Evolutionary conservation across 2,888 invertebrate genomes (phyloP), one percentile per base, ranked within the genome.

Genomic region (Aplocera efformata): DNA sequence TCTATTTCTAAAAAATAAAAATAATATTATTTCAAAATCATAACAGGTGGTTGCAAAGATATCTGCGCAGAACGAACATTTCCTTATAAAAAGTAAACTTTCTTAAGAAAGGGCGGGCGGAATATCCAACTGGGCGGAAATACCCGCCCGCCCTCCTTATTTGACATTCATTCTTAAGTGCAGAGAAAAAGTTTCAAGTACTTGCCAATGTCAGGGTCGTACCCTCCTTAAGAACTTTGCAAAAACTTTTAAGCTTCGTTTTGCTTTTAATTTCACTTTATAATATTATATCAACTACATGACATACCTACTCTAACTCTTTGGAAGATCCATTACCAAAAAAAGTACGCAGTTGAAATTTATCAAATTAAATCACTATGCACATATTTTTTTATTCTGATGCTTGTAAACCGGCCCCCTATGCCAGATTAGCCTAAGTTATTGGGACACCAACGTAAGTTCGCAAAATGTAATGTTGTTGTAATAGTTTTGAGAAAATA

Each of bases 81-180:
- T 53, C 51, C 48, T 51, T 48, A 57, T 50, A 63, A 67, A 69
- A 78, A 76, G 76, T 75, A 58, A 74, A 79, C 74, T 73, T 79
- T 67, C 71, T 71, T 53, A 72, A 47, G 66, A 64, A 67, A 72
- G 75, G 81, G 77, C 74, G 74, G 73, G 70, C 66, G 62, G 47
- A 56, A 59, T 48, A 57, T 52, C 53, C 59, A 47, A 50, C 56
- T 67, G 76, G 74, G 75, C 75, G 79, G 75, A 73, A 75, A 67
- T 73, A 64, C 69, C 74, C 77, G 78, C 75, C 74, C 80, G 78
- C 84, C 83, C 81, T 79, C 63, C 70, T 65, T 73, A 73, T 75
- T 81, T 81, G 79, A 79, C 79, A 82, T 80, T 81, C 78, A 72
- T 79, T 79, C 65, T 77, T 79, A 72, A 72, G 75, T 70, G 59